These are phyloP conservation scores for Chaetodon trifasciatus DNA, from an alignment of 2,797 vertebrate species.

Conservation along the genomic window DNA sequence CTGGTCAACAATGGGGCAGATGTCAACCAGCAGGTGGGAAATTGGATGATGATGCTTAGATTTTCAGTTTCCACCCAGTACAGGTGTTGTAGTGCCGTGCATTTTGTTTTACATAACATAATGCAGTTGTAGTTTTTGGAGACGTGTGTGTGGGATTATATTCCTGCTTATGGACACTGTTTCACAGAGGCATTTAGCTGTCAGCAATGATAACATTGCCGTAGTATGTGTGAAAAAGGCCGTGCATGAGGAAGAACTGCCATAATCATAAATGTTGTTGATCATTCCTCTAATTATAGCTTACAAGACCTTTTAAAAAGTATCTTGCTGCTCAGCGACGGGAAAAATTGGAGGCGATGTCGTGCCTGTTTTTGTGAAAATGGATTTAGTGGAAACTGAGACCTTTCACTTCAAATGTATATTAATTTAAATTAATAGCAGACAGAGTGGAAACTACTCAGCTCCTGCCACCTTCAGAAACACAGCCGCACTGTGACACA, in stretches of 20 bases:
- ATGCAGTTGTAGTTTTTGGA: too few species aligned
- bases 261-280: neutral
- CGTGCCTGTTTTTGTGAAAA: too few species aligned
- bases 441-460: neutral
- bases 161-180: too few species aligned
- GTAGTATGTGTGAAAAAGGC: neutral
- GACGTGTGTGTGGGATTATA: too few species aligned
- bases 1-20: constrained; percentile 97
- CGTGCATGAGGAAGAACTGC: neutral
- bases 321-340: neutral
- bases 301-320: neutral
- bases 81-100: neutral
- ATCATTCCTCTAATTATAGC: neutral
- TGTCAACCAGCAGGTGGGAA: constrained; percentile 94
- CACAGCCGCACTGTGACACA: too few species aligned
- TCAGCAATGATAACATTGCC: too few species aligned
- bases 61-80: neutral
- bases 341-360: too few species aligned
- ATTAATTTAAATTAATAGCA: neutral
- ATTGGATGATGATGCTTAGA: neutral
- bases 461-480: neutral
- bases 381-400: neutral
- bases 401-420: neutral
- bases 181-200: too few species aligned
- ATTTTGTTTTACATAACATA: neutral